A percentile compares a stretch with the other conserved stretches of the same genome.
phyloP scores from a whole-genome alignment of 1,140 invertebrate genomes.

The Drosophila tropicalis region DNA sequence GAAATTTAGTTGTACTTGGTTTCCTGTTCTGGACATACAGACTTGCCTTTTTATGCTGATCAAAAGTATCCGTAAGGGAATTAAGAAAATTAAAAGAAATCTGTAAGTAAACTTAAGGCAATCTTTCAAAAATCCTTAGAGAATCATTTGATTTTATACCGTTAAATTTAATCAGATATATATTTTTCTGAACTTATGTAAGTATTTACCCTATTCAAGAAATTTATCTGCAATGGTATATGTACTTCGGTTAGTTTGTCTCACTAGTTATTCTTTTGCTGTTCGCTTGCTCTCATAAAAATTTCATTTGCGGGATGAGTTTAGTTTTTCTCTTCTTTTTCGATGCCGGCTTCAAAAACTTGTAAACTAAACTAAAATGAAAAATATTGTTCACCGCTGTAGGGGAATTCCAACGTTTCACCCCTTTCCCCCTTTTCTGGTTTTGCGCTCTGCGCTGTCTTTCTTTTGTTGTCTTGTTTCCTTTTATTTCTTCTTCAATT shows the following conservation, averaged over 20 bases:
- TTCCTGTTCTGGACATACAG: neutral
- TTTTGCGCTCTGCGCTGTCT: conserved; percentile 13
- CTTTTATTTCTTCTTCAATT: conserved; percentile 4
- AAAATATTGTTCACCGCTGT: conserved; percentile 66
- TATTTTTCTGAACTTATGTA: too few relatives aligned
- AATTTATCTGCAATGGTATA: too few relatives aligned
- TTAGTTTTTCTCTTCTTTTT: conserved; percentile 19
- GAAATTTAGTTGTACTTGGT: neutral
- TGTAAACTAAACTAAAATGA: conserved; percentile 75
- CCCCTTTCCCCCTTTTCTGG: neutral
- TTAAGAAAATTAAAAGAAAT: too few relatives aligned
- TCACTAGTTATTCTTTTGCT: conserved; percentile 14
- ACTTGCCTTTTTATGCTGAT: too few relatives aligned
- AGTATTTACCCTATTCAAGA: too few relatives aligned
- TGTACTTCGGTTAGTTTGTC: neutral
- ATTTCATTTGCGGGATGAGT: conserved; percentile 46
- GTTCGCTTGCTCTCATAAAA: conserved; percentile 43
- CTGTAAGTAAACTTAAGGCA: too few relatives aligned
- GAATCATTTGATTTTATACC: too few relatives aligned
- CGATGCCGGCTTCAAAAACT: conserved; percentile 43
- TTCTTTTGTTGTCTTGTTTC: conserved; percentile 10
- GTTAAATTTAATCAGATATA: too few relatives aligned
- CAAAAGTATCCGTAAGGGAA: too few relatives aligned
- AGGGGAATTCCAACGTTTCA: conserved; percentile 40
- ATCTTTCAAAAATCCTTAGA: too few relatives aligned